phyloP scores from a whole-genome alignment of 2,888 invertebrate genomes.

The Aradus depressus region DNA sequence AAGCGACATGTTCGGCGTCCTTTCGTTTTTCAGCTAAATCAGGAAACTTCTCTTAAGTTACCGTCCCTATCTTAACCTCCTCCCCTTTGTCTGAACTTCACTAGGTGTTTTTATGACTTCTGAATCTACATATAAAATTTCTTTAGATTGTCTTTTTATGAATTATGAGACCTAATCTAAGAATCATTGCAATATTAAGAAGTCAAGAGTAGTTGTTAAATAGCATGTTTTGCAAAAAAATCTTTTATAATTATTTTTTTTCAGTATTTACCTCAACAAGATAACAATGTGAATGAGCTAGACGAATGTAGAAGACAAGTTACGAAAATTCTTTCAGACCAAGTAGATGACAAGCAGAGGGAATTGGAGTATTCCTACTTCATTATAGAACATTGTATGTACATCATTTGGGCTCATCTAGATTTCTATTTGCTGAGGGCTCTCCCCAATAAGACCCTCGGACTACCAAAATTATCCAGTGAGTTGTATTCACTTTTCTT shows the following conservation, averaged over 20 bases:
- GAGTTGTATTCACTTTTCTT: neutral
- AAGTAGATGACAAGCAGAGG: constrained; percentile 43
- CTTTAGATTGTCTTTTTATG: too few relatives aligned
- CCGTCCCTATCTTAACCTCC: too few relatives aligned
- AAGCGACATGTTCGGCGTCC: too few relatives aligned
- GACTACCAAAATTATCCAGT: constrained; percentile 20
- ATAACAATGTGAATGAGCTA: constrained; percentile 18
- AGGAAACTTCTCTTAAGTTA: too few relatives aligned
- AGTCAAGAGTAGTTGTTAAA: too few relatives aligned
- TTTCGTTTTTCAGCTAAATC: too few relatives aligned
- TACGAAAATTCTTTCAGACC: constrained; percentile 36
- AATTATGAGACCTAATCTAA: too few relatives aligned
- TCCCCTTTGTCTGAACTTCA: too few relatives aligned
- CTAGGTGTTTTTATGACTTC: too few relatives aligned
- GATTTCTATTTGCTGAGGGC: constrained; percentile 57
- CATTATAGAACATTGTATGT: constrained; percentile 59
- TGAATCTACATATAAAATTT: too few relatives aligned
- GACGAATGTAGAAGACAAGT: constrained; percentile 30
- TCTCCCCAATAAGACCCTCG: constrained; percentile 37
- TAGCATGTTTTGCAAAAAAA: too few relatives aligned
- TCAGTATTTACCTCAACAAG: constrained; percentile 29
- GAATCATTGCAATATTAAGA: too few relatives aligned
- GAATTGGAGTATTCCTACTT: constrained; percentile 49
- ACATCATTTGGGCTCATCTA: constrained; percentile 65
- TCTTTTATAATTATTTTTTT: constrained; percentile 14